phyloP scores from a whole-genome alignment of 2,888 invertebrate genomes.

The Zygaena filipendulae region DNA sequence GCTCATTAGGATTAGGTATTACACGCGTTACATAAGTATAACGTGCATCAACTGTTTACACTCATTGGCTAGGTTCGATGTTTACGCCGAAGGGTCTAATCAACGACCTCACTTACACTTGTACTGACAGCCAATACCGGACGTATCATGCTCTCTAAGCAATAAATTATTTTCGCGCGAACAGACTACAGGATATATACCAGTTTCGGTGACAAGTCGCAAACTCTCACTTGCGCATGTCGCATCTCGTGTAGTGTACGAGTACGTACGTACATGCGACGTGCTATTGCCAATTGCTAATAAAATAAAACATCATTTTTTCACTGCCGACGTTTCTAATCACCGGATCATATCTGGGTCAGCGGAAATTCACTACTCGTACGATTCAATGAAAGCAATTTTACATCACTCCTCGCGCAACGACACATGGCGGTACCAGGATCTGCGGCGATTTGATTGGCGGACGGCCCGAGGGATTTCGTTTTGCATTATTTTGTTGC shows the following conservation, averaged over 20 bases:
- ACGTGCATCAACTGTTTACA: too few species aligned
- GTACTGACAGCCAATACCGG: slow-evolving; percentile 40
- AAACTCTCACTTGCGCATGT: slow-evolving; percentile 65
- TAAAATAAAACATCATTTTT: slow-evolving; percentile 61
- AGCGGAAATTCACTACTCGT: slow-evolving; percentile 58
- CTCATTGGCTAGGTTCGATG: too few species aligned
- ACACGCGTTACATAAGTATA: too few species aligned
- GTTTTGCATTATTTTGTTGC: slow-evolving; percentile 28
- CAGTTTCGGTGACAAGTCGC: slow-evolving; percentile 58
- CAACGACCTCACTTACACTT: slow-evolving; percentile 48
- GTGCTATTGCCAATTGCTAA: slow-evolving; percentile 46
- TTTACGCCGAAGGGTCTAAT: too few species aligned
- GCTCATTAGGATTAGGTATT: too few species aligned
- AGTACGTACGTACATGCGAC: too few species aligned
- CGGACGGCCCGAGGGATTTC: slow-evolving; percentile 33
- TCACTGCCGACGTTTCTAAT: slow-evolving; percentile 58
- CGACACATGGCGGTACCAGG: slow-evolving; percentile 56
- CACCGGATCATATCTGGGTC: slow-evolving; percentile 55
- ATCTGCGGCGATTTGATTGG: slow-evolving; percentile 43
- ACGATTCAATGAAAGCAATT: slow-evolving; percentile 58
- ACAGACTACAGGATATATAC: slow-evolving; percentile 43
- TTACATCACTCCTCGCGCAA: slow-evolving; percentile 51
- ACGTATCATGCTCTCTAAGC: slow-evolving; percentile 47
- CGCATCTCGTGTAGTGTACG: slow-evolving; percentile 34
- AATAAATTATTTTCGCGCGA: slow-evolving; percentile 46